A percentile compares a stretch with the other conserved stretches of the same genome.
phyloP scores from a whole-genome alignment of 2,888 invertebrate genomes.

The Eilema depressum region DNA sequence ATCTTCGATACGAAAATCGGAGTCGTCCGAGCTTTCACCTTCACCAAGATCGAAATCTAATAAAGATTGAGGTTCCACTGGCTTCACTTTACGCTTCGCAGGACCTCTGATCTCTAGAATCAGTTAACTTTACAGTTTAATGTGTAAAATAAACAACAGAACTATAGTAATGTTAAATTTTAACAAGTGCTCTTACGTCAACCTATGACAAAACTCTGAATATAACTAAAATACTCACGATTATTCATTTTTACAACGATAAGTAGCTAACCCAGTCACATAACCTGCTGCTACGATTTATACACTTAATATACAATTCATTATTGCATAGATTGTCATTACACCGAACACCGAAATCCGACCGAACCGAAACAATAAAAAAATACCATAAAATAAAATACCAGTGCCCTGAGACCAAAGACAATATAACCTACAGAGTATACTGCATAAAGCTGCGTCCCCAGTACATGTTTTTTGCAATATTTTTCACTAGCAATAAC shows the following conservation, averaged over 20 bases:
- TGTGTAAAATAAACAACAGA: background rate
- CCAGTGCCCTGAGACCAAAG: too few relatives aligned
- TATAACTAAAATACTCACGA: slow-evolving; percentile 50
- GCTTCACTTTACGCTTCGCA: slow-evolving; percentile 93
- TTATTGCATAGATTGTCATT: background rate
- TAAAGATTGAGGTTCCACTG: slow-evolving; percentile 91
- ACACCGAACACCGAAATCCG: background rate
- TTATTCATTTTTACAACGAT: slow-evolving; percentile 53
- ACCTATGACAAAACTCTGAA: slow-evolving; percentile 5
- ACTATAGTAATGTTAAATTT: background rate
- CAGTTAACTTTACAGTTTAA: slow-evolving; percentile 31
- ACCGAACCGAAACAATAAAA: too few relatives aligned
- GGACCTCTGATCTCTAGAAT: slow-evolving; percentile 88
- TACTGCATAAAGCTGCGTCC: too few relatives aligned
- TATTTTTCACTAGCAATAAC: too few relatives aligned
- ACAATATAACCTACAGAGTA: too few relatives aligned
- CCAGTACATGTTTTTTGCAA: too few relatives aligned
- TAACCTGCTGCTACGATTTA: background rate
- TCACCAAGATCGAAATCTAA: slow-evolving; percentile 95
- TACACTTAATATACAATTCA: background rate
- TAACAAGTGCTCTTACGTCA: slow-evolving; percentile 2
- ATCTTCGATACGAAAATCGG: slow-evolving; percentile 96
- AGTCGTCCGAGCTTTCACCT: slow-evolving; percentile 97
- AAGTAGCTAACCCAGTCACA: background rate
- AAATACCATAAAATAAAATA: too few relatives aligned